A percentile compares a stretch with the other conserved stretches of the same genome.
Evolutionary conservation across 64 coral and sea anemone species (phyloP).

Genomic region (Pocillopora verrucosa): DNA sequence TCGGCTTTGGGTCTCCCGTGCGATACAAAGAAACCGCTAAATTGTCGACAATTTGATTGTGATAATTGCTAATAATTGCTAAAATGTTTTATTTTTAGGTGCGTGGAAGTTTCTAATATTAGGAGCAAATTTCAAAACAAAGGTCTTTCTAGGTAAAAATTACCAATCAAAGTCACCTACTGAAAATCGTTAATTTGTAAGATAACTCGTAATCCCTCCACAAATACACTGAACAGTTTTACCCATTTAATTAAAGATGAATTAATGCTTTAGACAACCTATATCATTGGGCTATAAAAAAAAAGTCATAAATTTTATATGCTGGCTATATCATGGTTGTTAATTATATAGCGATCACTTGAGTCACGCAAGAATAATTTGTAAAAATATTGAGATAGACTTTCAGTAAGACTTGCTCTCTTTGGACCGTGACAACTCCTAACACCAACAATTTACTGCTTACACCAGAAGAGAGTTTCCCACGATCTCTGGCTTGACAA

Average conservation of each 20-base stretch:
- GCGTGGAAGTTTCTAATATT: slow-evolving; percentile 19
- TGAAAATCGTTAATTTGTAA: too few relatives aligned
- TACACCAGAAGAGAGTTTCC: background rate
- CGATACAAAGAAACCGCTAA: background rate
- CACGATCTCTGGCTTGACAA: background rate
- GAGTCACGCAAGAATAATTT: background rate
- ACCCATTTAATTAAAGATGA: too few relatives aligned
- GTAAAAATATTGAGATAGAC: background rate
- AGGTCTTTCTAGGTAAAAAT: background rate
- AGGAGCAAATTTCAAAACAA: background rate
- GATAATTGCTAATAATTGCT: background rate
- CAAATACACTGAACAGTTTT: too few relatives aligned
- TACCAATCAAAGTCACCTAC: too few relatives aligned
- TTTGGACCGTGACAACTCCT: background rate
- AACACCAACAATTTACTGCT: background rate
- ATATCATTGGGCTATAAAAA: too few relatives aligned
- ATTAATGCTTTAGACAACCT: too few relatives aligned
- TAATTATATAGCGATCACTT: background rate
- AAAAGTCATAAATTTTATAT: too few relatives aligned
- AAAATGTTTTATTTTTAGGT: slow-evolving; percentile 7
- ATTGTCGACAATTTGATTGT: background rate
- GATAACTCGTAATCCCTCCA: too few relatives aligned
- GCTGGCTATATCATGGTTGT: too few relatives aligned
- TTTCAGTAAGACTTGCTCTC: background rate
- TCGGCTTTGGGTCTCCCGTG: background rate